phyloP scores from a whole-genome alignment of 2,113 vertebrate species.

The Falcunculus frontatus region DNA sequence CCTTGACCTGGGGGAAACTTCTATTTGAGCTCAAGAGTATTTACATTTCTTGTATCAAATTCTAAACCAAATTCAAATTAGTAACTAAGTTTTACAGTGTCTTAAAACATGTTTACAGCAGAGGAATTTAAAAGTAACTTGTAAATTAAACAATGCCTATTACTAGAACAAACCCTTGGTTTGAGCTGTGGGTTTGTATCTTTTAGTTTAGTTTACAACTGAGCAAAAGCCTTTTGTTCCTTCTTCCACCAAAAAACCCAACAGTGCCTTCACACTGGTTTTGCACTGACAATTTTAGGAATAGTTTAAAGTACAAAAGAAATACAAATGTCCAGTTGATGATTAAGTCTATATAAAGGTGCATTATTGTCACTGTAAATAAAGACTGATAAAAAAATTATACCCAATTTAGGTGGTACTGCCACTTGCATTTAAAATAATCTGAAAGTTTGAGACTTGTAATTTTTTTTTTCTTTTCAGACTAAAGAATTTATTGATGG shows the following conservation, averaged over 20 bases:
- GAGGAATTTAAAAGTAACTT: neutral
- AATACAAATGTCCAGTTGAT: neutral
- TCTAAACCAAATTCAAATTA: neutral
- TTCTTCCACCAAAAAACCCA: neutral
- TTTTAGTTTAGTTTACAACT: neutral
- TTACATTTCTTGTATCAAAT: neutral
- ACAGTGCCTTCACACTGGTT: neutral
- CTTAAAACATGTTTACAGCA: neutral
- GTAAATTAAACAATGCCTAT: neutral
- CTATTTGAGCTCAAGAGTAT: neutral
- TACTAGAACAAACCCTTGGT: neutral
- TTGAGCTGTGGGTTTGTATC: neutral
- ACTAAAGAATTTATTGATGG: constrained; percentile 99
- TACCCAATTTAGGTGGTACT: neutral
- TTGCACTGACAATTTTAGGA: neutral
- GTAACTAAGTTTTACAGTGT: neutral
- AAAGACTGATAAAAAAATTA: neutral
- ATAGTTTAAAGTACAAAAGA: neutral
- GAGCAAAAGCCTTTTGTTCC: neutral
- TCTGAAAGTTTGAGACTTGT: neutral
- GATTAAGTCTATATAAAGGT: neutral
- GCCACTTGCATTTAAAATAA: neutral
- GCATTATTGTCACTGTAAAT: neutral
- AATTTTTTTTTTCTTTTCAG: constrained; percentile 66
- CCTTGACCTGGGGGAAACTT: neutral